Base-by-base conservation (phyloP, 2,113 vertebrate species). In the Eclectus roratus region DNA sequence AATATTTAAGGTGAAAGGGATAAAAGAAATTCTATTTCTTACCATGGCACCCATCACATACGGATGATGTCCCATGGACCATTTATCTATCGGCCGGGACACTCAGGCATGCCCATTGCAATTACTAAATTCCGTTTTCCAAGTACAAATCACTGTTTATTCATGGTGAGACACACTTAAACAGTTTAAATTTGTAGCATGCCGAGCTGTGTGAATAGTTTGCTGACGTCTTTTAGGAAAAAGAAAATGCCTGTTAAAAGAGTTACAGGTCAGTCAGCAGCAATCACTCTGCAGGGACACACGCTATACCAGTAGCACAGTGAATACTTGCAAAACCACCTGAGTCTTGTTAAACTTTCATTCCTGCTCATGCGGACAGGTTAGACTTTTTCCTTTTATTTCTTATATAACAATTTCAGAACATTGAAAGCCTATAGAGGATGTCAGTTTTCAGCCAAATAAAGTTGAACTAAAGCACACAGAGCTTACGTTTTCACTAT, bases 361-460 rank as follows among this genome's bases (percentile, higher is more conserved):
- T 70, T 89, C 23, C 11, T 66, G 8, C 35, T 88, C 58, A 74
- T 79, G 25, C n/a, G 66, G 39, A 69, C 19, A 91, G 37, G 53
- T 61, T 80, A 70, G 63, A 27, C 4, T 78, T 85, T 90, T 87
- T 10, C n/a, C 23, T 90, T 24, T 72, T 79, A 50, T 64, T 96
- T 79, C 41, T 85, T 73, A 80, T n/a, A 41, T 52, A 73, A 53
- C 80, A 73, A 93, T 88, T 82, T 63, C 72, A 46, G 79, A 91
- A 66, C 49, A 50, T 3, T 68, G 37, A 77, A 43, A 80, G 3
- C 17, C 46, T 35, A 11, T 47, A 72, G 17, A 85, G 19, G 10
- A 85, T 77, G 87, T 66, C 78, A 66, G 44, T 82, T 85, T 91
- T 82, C 85, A 68, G 91, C 89, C 60, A 91, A 81, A 76, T 71